Evolutionary conservation across 2,888 invertebrate species (phyloP), one percentile per base, ranked within the genome.

Genomic region (Dynastes grantii): DNA sequence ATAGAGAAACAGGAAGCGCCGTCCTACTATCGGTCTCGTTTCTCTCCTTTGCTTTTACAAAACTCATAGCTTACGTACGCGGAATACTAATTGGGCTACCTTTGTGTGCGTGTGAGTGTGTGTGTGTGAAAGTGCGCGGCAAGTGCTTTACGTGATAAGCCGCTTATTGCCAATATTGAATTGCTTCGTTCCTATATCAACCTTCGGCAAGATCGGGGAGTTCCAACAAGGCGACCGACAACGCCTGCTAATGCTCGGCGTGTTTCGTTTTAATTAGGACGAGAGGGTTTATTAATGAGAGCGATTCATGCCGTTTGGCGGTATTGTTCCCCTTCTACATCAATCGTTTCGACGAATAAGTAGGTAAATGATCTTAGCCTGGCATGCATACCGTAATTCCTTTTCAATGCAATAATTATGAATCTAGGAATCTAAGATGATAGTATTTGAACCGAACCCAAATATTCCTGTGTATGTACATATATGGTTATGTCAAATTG

Each of bases 101-200:
- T 61, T 22, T 22, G 61, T 1, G 45, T 0, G 11, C 45, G 45
- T 37, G 32, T 37, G 32, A 37, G 45, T 45, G 45, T 45, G 8
- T 45, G 45, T 11, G 45, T 11, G 45, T 2, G 11, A 8, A 45
- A 8, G 45, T 2, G 45, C 1, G 68, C 27, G 40, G 68, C 27
- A 68, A 68, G 45, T 68, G 68, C 68, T 49, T 68, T 68, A 68
- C 68, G 49, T 49, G 68, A 68, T 68, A 68, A 68, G 68, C 68
- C 16, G 68, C 68, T 68, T 68, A 68, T 68, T 68, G 68, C 45
- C 68, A 68, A 68, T 68, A 68, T 68, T 68, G 68, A 68, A 68
- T 68, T 49, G 68, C 45, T 49, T 22, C 22, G 29, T 45, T 11
- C 45, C 8, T 8, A 8, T 45, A 45, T 8, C 45, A 45, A 45